Evolutionary conservation across 2,113 vertebrate genomes (phyloP).

Genomic region (Eulemur rufifrons): DNA sequence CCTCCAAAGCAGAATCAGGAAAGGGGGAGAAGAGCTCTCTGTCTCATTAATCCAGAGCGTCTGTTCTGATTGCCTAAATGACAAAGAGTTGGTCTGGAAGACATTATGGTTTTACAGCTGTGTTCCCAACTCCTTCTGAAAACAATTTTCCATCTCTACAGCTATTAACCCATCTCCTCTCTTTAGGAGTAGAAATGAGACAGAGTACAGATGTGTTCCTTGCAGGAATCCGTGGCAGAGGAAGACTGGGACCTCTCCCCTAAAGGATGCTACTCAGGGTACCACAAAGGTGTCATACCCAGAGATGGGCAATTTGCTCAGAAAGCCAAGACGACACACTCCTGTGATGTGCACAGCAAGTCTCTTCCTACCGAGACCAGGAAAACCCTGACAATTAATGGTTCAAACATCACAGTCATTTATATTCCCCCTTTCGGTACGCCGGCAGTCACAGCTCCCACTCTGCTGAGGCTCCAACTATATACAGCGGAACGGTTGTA

Average conservation of each 20-base stretch:
- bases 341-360: not conserved
- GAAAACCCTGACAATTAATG: not conserved
- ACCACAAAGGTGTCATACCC: not conserved
- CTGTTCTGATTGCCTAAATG: not conserved
- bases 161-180: slow-evolving; percentile 56
- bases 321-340: not conserved
- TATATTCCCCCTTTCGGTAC: not conserved
- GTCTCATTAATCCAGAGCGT: not conserved
- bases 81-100: slow-evolving; percentile 61
- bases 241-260: not conserved
- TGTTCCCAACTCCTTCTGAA: slow-evolving; percentile 58
- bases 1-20: not conserved
- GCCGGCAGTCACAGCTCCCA: not conserved
- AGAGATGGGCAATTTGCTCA: not conserved
- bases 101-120: slow-evolving; percentile 49
- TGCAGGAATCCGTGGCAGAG: not conserved
- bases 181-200: slow-evolving; percentile 41
- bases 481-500: not conserved
- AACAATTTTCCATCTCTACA: slow-evolving; percentile 66
- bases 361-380: not conserved
- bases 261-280: not conserved
- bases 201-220: not conserved
- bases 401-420: not conserved
- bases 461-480: not conserved
- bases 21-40: not conserved